Conservation (phyloP, 1,140 invertebrate genomes). For the Galleria mellonella region DNA sequence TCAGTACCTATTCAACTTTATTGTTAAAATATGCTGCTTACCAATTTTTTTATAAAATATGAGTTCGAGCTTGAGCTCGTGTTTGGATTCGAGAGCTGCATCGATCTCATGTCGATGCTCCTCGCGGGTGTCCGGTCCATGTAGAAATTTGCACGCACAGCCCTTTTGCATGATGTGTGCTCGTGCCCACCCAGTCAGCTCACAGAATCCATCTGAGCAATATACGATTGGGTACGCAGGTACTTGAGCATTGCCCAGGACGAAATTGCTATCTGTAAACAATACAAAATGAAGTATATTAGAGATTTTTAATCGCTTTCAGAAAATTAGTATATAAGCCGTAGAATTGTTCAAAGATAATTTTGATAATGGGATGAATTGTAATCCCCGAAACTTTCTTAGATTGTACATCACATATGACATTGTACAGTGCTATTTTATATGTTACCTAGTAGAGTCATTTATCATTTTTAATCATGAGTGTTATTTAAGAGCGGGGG, state of each 20-base stretch:
- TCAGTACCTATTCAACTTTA: neutral
- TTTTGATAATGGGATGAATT: too few relatives aligned
- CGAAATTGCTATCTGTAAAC: slow-evolving; percentile 95
- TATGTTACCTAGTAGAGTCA: too few relatives aligned
- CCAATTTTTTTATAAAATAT: slow-evolving; percentile 96
- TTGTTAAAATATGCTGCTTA: slow-evolving; percentile 69
- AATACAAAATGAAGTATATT: neutral
- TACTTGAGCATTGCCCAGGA: slow-evolving; percentile 97
- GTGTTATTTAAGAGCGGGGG: too few relatives aligned
- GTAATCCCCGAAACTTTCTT: too few relatives aligned
- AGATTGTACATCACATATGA: too few relatives aligned
- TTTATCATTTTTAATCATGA: too few relatives aligned
- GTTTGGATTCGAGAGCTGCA: slow-evolving; percentile 90
- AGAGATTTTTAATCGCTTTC: too few relatives aligned
- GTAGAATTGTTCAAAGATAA: too few relatives aligned
- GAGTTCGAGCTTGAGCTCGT: slow-evolving; percentile 94
- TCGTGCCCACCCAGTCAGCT: slow-evolving; percentile 93
- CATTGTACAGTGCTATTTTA: too few relatives aligned
- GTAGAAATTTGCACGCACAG: slow-evolving; percentile 96
- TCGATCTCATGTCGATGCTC: slow-evolving; percentile 93
- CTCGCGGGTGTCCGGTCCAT: slow-evolving; percentile 91
- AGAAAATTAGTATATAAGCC: too few relatives aligned
- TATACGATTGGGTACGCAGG: slow-evolving; percentile 95
- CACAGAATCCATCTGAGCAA: slow-evolving; percentile 98
- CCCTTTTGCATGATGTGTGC: slow-evolving; percentile 98